Percentiles rank a stretch among this genome's conserved stretches.
These are phyloP conservation scores for Macrotrachela quadricornifera DNA, from an alignment of 1,140 invertebrate genomes.

Conservation along the genomic window DNA sequence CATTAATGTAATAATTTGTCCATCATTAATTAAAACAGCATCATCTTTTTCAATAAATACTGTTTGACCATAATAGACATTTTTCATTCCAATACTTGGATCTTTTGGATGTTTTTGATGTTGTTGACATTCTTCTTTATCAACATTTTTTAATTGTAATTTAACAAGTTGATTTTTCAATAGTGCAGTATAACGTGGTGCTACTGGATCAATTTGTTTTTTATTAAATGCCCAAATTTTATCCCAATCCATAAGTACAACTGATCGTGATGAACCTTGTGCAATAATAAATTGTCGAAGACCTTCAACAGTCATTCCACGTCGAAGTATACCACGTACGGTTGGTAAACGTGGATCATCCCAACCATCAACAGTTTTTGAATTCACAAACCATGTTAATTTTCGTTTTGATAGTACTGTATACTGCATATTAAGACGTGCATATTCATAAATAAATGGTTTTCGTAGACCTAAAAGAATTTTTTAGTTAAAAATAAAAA, in stretches of 20 bases:
- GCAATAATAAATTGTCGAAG: constrained; percentile 90
- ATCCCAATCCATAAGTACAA: constrained; percentile 99
- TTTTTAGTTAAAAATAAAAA: too few species aligned
- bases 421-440: constrained; percentile 82
- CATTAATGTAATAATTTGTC: constrained; percentile 86
- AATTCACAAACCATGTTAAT: constrained; percentile 84
- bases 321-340: constrained; percentile 73
- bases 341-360: constrained; percentile 97
- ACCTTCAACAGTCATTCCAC: constrained; percentile 89
- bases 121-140: constrained; percentile 35
- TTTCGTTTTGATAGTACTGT: constrained; percentile 91
- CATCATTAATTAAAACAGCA: constrained; percentile 58
- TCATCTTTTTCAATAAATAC: constrained; percentile 72
- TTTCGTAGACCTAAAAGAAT: constrained; percentile 62
- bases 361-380: constrained; percentile 85
- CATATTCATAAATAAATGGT: constrained; percentile 85
- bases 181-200: constrained; percentile 74
- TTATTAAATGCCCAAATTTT: constrained; percentile 99
- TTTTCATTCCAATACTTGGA: constrained; percentile 59
- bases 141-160: constrained; percentile 46
- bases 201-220: constrained; percentile 78
- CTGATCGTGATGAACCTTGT: constrained; percentile 88
- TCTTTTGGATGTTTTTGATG: constrained; percentile 85
- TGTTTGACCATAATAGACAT: constrained; percentile 46
- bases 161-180: constrained; percentile 39